phyloP scores from a whole-genome alignment of 2,797 vertebrate genomes.

The Psittacula echo region DNA sequence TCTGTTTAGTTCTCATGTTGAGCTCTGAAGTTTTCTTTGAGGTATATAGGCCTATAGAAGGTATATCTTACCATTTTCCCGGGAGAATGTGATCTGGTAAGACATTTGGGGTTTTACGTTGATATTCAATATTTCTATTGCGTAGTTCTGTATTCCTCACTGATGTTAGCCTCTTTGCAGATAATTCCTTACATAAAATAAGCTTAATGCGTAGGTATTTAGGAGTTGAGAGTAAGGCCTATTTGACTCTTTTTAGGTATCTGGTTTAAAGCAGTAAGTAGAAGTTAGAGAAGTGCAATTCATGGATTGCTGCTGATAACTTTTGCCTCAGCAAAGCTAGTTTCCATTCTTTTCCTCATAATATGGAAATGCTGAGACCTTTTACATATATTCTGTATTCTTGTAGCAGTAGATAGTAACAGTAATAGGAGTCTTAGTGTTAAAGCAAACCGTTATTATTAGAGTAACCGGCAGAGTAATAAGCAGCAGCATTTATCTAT shows the following conservation, averaged over 20 bases:
- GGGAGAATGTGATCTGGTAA: background rate
- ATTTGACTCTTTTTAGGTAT: background rate
- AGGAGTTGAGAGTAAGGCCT: background rate
- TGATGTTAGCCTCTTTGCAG: background rate
- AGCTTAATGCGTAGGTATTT: background rate
- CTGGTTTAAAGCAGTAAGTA: background rate
- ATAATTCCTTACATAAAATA: background rate
- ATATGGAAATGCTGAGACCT: background rate
- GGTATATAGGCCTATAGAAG: background rate
- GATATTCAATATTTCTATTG: background rate
- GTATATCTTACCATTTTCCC: background rate
- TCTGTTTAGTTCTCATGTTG: background rate
- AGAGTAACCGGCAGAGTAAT: background rate
- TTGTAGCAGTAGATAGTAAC: background rate
- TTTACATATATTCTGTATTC: background rate
- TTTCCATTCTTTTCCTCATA: background rate
- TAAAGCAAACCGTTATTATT: background rate
- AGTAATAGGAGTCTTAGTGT: background rate
- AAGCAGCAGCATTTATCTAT: constrained; percentile 31
- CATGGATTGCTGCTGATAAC: background rate
- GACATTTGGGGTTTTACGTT: background rate
- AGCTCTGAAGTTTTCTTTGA: background rate
- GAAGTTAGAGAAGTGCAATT: background rate
- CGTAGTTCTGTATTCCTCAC: background rate
- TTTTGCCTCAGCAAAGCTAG: background rate